These are phyloP conservation scores for Aldabrachelys gigantea DNA, from an alignment of 2,113 vertebrate genomes.

Conservation along the genomic window DNA sequence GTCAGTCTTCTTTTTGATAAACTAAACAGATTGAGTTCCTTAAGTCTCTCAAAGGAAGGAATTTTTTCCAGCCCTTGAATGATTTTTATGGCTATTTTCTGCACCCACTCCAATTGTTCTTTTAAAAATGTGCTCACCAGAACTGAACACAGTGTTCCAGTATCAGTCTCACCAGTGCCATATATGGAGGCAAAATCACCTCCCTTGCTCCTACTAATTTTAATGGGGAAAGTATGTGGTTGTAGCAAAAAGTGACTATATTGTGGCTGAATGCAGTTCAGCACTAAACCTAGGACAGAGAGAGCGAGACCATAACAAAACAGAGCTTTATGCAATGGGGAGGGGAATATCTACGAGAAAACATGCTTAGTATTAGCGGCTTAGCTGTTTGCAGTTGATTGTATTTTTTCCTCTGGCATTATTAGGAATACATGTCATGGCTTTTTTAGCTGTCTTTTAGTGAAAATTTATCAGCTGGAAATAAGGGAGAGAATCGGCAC, in stretches of 20 bases:
- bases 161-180: background rate
- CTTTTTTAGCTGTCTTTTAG: background rate
- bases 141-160: rapidly evolving
- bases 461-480: constrained; percentile 9
- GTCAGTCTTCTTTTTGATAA: background rate
- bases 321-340: background rate
- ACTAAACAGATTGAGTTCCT: background rate
- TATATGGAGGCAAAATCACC: background rate
- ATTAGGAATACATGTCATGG: background rate
- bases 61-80: background rate
- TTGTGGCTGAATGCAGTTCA: rapidly evolving
- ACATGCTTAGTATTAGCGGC: background rate
- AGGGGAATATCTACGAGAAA: background rate
- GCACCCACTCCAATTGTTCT: background rate
- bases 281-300: background rate
- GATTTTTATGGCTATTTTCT: background rate
- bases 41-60: background rate
- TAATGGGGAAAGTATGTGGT: background rate
- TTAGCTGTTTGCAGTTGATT: background rate
- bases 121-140: background rate
- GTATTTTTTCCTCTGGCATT: background rate
- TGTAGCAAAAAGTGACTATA: background rate
- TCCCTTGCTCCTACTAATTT: background rate
- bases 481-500: background rate
- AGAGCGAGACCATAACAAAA: background rate